A percentile compares a stretch with the other conserved stretches of the same genome.
Evolutionary conservation across 2,888 invertebrate species (phyloP).

Genomic region (Sminthurinus aureus): DNA sequence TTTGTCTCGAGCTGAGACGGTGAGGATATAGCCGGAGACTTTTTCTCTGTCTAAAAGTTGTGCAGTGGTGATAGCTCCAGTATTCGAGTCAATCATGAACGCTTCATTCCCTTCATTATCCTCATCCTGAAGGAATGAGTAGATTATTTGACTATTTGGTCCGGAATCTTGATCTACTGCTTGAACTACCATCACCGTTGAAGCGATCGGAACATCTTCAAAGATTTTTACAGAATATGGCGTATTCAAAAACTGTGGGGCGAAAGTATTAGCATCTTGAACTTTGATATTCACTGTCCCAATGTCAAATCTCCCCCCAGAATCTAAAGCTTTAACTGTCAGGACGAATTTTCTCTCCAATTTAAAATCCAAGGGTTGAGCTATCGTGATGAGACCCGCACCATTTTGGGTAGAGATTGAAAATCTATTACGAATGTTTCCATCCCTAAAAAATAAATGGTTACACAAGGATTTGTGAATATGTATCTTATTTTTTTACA

Average conservation of each 20-base stretch:
- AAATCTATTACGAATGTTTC: conserved; percentile 85
- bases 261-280: conserved; percentile 92
- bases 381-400: conserved; percentile 72
- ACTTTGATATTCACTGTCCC: conserved; percentile 91
- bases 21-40: conserved; percentile 78
- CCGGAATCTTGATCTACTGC: conserved; percentile 96
- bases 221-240: conserved; percentile 88
- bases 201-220: conserved; percentile 91
- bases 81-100: conserved; percentile 90
- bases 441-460: conserved; percentile 66
- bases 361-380: conserved; percentile 90
- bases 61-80: conserved; percentile 91
- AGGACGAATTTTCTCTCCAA: conserved; percentile 86
- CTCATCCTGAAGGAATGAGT: conserved; percentile 65
- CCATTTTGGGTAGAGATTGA: conserved; percentile 91
- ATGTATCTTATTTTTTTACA: too few relatives aligned
- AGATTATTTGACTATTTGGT: conserved; percentile 78
- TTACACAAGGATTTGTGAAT: too few relatives aligned
- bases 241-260: conserved; percentile 91
- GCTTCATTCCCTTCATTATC: conserved; percentile 61
- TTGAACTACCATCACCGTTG: conserved; percentile 88
- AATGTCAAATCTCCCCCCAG: conserved; percentile 85
- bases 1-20: conserved; percentile 91
- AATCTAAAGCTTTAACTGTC: conserved; percentile 85
- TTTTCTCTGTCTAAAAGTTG: conserved; percentile 86